A percentile compares a stretch with the other conserved stretches of the same genome.
Conservation (phyloP, 2,888 invertebrate genomes). For the Polyommatus icarus region DNA sequence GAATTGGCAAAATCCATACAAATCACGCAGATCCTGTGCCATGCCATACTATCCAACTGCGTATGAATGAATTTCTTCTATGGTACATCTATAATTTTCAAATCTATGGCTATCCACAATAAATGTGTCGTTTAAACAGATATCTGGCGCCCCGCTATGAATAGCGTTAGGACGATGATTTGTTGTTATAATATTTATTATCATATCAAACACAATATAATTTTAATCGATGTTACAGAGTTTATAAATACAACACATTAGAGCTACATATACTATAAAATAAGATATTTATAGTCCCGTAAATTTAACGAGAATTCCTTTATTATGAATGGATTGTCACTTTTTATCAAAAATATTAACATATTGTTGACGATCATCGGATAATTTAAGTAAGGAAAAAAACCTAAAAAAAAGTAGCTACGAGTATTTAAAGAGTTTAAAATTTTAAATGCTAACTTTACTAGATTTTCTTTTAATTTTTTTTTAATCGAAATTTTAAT, state of each 20-base stretch:
- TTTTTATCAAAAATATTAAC: slow-evolving; percentile 14
- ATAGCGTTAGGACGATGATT: slow-evolving; percentile 71
- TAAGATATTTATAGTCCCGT: slow-evolving; percentile 22
- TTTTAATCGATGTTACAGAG: slow-evolving; percentile 24
- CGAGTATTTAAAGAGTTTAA: too few relatives aligned
- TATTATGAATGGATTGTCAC: slow-evolving; percentile 14
- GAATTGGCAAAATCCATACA: too few relatives aligned
- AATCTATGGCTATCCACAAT: slow-evolving; percentile 53
- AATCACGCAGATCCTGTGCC: too few relatives aligned
- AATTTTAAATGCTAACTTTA: too few relatives aligned
- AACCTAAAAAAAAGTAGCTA: too few relatives aligned
- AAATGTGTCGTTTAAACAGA: slow-evolving; percentile 46
- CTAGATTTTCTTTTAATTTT: too few relatives aligned
- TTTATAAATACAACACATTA: slow-evolving; percentile 53
- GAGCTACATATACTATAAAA: slow-evolving; percentile 21
- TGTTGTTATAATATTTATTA: slow-evolving; percentile 76
- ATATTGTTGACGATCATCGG: not conserved
- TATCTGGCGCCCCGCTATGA: slow-evolving; percentile 67
- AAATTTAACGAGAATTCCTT: slow-evolving; percentile 4
- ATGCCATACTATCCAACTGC: too few relatives aligned
- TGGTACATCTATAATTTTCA: slow-evolving; percentile 48
- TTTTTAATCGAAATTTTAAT: too few relatives aligned
- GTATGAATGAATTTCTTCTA: too few relatives aligned
- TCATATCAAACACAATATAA: slow-evolving; percentile 72
- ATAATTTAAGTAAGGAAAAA: not conserved